phyloP scores from a whole-genome alignment of 2,797 vertebrate species.

The Chelon labrosus region DNA sequence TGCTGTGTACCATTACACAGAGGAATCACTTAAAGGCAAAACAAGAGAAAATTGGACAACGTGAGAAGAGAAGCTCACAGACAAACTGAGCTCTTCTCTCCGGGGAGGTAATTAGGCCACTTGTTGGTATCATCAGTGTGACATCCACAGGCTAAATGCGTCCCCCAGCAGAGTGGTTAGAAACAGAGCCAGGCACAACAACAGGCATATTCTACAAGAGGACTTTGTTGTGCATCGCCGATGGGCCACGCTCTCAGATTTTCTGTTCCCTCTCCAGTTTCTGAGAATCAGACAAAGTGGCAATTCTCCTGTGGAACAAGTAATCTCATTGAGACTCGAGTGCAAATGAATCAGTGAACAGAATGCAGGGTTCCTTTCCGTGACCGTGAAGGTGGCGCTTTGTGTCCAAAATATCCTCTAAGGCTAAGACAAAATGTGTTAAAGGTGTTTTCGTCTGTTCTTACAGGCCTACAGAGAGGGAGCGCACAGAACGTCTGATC shows the following conservation, averaged over 20 bases:
- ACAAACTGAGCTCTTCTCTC: constrained; percentile 44
- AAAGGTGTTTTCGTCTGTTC: constrained; percentile 43
- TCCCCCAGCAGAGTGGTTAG: constrained; percentile 48
- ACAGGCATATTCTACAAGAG: constrained; percentile 54
- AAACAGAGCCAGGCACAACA: constrained; percentile 54
- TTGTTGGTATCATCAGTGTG: constrained; percentile 66
- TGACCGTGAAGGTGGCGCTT: constrained; percentile 36
- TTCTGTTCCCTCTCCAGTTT: constrained; percentile 67
- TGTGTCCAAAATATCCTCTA: constrained; percentile 9
- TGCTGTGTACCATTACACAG: background rate
- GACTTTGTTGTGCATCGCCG: constrained; percentile 56
- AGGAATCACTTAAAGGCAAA: constrained; percentile 16
- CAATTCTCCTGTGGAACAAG: constrained; percentile 62
- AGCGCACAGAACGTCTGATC: constrained; percentile 93
- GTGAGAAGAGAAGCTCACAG: constrained; percentile 9
- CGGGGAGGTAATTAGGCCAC: constrained; percentile 70
- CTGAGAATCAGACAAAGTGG: constrained; percentile 64
- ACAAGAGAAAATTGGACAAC: constrained; percentile 11
- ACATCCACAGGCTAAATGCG: constrained; percentile 59
- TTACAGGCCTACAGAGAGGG: constrained; percentile 94
- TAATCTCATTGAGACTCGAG: constrained; percentile 51
- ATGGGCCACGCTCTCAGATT: constrained; percentile 33
- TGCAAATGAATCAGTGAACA: constrained; percentile 38
- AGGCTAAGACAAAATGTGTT: constrained; percentile 10
- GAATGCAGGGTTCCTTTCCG: constrained; percentile 12